Evolutionary conservation across 2,797 vertebrate genomes (phyloP).

Genomic region (Takifugu rubripes): DNA sequence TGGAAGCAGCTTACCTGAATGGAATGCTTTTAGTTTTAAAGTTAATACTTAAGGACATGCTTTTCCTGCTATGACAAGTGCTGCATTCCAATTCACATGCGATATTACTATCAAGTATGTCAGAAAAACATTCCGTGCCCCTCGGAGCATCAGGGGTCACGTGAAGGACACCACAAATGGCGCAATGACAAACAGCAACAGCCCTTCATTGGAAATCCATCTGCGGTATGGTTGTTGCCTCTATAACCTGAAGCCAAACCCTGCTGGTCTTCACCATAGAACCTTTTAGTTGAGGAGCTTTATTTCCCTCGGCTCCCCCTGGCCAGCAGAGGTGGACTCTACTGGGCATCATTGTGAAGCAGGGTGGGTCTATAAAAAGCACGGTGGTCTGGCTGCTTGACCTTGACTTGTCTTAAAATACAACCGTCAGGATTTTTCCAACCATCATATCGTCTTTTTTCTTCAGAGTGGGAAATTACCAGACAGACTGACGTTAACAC

Average conservation of each 20-base stretch:
- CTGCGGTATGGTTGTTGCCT: neutral
- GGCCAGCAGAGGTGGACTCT: neutral
- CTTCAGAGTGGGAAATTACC: slow-evolving; percentile 21
- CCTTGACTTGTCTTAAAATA: slow-evolving; percentile 38
- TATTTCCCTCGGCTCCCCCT: slow-evolving; percentile 13
- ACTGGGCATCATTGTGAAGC: slow-evolving; percentile 17
- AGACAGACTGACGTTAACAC: slow-evolving; percentile 4
- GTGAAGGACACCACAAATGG: neutral
- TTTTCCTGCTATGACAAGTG: neutral
- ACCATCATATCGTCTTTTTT: slow-evolving; percentile 5
- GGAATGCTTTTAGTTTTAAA: slow-evolving; percentile 6
- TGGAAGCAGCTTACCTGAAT: neutral
- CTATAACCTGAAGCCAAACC: slow-evolving; percentile 22
- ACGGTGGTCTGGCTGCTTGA: slow-evolving; percentile 35
- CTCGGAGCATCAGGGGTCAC: neutral
- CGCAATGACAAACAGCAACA: neutral
- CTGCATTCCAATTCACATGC: neutral
- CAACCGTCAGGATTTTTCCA: slow-evolving; percentile 3
- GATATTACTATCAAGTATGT: neutral
- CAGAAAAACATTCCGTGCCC: neutral
- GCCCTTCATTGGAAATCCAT: slow-evolving; percentile 21
- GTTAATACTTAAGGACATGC: neutral
- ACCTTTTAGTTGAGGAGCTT: slow-evolving; percentile 3
- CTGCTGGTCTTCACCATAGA: slow-evolving; percentile 20
- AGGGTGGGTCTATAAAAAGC: slow-evolving; percentile 44